Base-by-base conservation (phyloP, 1,140 invertebrate genomes). In the Drosophila nigrodunni region DNA sequence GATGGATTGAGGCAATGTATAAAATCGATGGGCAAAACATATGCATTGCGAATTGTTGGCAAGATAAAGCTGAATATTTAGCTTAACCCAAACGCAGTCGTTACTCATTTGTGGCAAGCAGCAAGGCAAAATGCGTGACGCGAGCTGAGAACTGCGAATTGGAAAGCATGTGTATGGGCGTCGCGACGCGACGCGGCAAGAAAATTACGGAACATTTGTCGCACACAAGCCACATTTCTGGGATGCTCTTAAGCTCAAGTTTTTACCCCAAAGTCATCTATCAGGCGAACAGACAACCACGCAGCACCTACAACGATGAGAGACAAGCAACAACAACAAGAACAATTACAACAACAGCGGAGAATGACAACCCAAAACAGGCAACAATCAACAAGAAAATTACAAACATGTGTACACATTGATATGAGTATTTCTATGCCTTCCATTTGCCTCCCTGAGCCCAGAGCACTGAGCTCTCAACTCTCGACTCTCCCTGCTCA, bases 381-480 rank as follows among this genome's bases (percentile, higher is more conserved):
- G 64, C 82, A 74, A 77, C 83, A 88, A 88, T 82, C 77, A 87
- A 54, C 82, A 88, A 54, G 72, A 73, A 82, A 88, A 87, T 87
- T 79, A 82, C 77, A 82, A 87, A 82, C 82, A 87, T 82, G 82
- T 87, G 82, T 81, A 81, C 46, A 49, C 66, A 57, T 44, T 25
- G 46, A 60, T 60, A 52, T 52, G 47, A n/a, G 41, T 34, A 52
- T 60, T 43, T 52, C 47, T 61, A 13, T 25, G 49, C 10, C 37
- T n/a, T 30, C 25, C 25, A 30, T 30, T 30, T 30, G 25, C 25
- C 25, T 30, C 25, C 25, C 25, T 30, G 25, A 30, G 25, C 25
- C 25, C 25, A 30, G 25, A 30, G 25, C 25, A 30, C 2, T 30
- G 25, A 30, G n/a, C 39, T 41, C 25, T 13, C 8, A 30, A n/a